These are phyloP conservation scores for Gymnoscelis rufifasciata DNA, from an alignment of 2,888 invertebrate species.

Conservation along the genomic window DNA sequence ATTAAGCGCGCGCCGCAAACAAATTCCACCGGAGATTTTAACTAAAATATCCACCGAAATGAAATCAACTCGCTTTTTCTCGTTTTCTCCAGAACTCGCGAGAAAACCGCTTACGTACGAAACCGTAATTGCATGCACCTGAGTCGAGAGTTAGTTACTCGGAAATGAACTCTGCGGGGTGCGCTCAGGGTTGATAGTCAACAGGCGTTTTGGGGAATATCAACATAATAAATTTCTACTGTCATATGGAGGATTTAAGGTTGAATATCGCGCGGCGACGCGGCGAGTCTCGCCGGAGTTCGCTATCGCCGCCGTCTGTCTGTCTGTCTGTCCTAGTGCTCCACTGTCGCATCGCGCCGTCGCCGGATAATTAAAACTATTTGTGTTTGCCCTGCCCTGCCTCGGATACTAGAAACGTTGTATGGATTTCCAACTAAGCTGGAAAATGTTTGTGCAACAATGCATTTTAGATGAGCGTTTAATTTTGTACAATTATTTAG, in stretches of 20 bases:
- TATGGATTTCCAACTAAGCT: too few relatives aligned
- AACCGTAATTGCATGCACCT: constrained; percentile 18
- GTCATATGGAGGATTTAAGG: background rate
- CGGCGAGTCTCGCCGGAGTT: too few relatives aligned
- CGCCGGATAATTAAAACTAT: too few relatives aligned
- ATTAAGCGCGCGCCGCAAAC: constrained; percentile 5
- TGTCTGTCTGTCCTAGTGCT: too few relatives aligned
- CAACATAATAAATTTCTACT: background rate
- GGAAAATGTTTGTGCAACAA: too few relatives aligned
- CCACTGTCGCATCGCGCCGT: too few relatives aligned
- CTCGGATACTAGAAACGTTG: too few relatives aligned
- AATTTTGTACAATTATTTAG: too few relatives aligned
- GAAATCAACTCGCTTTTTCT: constrained; percentile 20
- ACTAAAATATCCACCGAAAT: constrained; percentile 21
- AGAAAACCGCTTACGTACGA: constrained; percentile 13
- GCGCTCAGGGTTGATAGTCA: background rate
- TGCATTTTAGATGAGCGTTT: too few relatives aligned
- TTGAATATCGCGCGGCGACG: background rate
- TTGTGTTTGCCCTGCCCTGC: too few relatives aligned
- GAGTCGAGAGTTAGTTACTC: background rate
- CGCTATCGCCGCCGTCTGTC: too few relatives aligned
- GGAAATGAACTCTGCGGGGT: background rate
- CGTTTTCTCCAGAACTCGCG: constrained; percentile 13
- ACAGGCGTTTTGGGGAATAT: background rate
- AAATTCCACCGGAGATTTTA: constrained; percentile 15